phyloP scores from a whole-genome alignment of 1,140 invertebrate species.

The Bicyclus anynana region DNA sequence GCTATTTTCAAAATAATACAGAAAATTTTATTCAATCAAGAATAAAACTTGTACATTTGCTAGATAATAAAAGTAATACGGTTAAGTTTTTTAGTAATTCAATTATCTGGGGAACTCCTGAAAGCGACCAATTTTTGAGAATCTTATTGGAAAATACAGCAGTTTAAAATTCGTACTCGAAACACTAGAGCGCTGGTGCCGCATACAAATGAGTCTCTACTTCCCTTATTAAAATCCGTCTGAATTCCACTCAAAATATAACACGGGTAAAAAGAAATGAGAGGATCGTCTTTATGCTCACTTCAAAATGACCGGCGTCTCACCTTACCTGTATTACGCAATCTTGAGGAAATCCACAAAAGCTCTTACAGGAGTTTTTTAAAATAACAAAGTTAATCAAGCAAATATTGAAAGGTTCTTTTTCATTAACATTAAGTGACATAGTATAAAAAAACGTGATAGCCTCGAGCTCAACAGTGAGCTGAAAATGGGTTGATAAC shows the following conservation, averaged over 20 bases:
- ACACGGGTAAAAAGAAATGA: constrained; percentile 22
- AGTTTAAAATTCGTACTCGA: constrained; percentile 15
- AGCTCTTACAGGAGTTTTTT: too few relatives aligned
- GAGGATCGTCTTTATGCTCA: constrained; percentile 26
- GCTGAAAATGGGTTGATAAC: too few relatives aligned
- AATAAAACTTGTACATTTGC: too few relatives aligned
- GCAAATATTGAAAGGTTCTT: too few relatives aligned
- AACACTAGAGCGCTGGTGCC: constrained; percentile 25
- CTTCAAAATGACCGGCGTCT: constrained; percentile 31
- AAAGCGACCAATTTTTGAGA: neutral
- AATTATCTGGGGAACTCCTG: neutral
- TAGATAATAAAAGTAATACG: too few relatives aligned
- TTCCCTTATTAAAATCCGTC: constrained; percentile 34
- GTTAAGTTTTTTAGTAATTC: too few relatives aligned
- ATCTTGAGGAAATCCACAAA: constrained; percentile 11
- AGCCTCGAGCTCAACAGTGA: too few relatives aligned
- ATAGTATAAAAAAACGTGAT: too few relatives aligned
- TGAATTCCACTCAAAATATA: constrained; percentile 29
- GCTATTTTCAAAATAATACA: too few relatives aligned
- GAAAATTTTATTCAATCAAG: too few relatives aligned
- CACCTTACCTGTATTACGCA: constrained; percentile 25
- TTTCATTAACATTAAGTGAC: too few relatives aligned
- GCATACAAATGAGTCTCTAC: constrained; percentile 30
- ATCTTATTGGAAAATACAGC: constrained; percentile 14
- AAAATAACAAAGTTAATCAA: too few relatives aligned